Conservation (phyloP, 2,113 vertebrate genomes). For the Otocyon megalotis region DNA sequence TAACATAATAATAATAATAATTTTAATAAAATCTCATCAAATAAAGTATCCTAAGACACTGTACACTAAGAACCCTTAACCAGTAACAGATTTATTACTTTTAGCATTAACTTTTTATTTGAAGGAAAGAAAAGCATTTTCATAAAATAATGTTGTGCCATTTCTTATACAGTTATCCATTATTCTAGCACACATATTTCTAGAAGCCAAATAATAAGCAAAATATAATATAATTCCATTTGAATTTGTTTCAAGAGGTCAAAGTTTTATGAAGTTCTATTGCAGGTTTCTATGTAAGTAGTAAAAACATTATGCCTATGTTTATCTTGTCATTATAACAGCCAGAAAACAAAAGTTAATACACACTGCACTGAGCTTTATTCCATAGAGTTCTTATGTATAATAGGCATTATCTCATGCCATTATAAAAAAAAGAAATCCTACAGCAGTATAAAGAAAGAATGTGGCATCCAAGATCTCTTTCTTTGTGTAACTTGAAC, state of each 20-base stretch:
- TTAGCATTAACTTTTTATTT: constrained; percentile 9
- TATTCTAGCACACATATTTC: constrained; percentile 32
- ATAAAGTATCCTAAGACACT: constrained; percentile 54
- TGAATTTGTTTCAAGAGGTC: constrained; percentile 10
- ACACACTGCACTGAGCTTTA: neutral
- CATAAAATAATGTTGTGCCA: neutral
- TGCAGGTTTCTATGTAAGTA: neutral
- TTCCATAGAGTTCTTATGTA: neutral
- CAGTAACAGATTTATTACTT: neutral
- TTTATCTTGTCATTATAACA: constrained; percentile 6
- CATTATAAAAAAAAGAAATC: constrained; percentile 14
- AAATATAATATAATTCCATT: constrained; percentile 39
- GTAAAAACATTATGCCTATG: neutral
- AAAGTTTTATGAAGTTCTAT: neutral
- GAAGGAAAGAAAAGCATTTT: neutral
- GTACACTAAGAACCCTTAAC: constrained; percentile 7
- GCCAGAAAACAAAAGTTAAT: neutral
- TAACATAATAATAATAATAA: constrained; percentile 44
- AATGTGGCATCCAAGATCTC: neutral
- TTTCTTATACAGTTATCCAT: constrained; percentile 28
- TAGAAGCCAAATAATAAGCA: constrained; percentile 8
- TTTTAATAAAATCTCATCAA: constrained; percentile 59
- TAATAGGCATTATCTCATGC: neutral
- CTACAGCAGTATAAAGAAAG: neutral
- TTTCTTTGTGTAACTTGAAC: neutral